These are phyloP conservation scores for Bergia puertoricense DNA, from an alignment of 92 coral and sea anemone genomes.

Conservation along the genomic window DNA sequence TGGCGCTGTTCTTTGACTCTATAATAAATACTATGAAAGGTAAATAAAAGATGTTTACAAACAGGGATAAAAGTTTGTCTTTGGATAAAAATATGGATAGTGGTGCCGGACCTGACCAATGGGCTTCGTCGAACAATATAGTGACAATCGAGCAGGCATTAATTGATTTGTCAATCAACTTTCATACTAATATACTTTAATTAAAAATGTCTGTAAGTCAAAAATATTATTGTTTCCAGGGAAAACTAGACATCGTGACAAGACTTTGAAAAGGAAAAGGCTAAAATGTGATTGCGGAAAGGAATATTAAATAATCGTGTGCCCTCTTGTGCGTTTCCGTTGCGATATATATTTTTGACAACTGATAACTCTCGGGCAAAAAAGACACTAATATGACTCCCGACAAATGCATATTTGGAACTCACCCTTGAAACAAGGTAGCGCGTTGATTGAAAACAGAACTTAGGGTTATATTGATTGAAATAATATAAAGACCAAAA, in stretches of 20 bases:
- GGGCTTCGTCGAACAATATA: conserved; percentile 1
- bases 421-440: not conserved
- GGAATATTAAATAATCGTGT: not conserved
- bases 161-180: conserved; percentile 36
- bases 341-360: too few relatives aligned
- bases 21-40: conserved; percentile 3
- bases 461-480: not conserved
- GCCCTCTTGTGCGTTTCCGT: not conserved
- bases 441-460: not conserved
- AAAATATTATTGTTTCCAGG: conserved; percentile 25
- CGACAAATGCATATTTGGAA: conserved; percentile 3
- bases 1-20: conserved; percentile 21
- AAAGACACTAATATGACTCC: not conserved
- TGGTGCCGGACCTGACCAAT: conserved; percentile 21
- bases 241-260: not conserved
- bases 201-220: conserved; percentile 15
- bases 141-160: conserved; percentile 5
- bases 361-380: too few relatives aligned
- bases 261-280: not conserved
- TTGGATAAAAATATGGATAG: conserved; percentile 13
- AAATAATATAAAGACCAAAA: not conserved
- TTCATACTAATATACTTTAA: conserved; percentile 24
- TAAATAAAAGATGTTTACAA: conserved; percentile 27
- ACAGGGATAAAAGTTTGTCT: conserved; percentile 33
- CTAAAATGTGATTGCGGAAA: not conserved